phyloP scores from a whole-genome alignment of 2,113 vertebrate genomes.

The Mus spicilegus region DNA sequence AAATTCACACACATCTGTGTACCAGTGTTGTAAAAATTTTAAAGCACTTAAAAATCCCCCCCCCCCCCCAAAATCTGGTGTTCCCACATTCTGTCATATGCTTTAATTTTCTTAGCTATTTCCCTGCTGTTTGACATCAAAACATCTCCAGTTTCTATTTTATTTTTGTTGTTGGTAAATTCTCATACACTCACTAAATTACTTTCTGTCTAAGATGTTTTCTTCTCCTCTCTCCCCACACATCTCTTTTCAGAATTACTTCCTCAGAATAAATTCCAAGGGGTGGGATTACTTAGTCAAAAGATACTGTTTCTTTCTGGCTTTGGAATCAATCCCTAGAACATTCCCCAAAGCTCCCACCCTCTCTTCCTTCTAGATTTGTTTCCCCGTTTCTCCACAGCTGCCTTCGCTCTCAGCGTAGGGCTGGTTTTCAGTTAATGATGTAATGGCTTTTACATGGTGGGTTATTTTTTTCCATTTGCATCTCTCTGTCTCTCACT shows the following conservation, averaged over 20 bases:
- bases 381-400: background rate
- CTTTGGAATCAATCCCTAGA: background rate
- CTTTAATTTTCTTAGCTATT: background rate
- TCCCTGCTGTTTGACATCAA: background rate
- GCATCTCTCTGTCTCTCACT: background rate
- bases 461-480: conserved; percentile 19
- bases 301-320: conserved; percentile 8
- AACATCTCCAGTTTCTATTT: background rate
- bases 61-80: background rate
- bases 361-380: background rate
- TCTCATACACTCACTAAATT: background rate
- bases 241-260: conserved; percentile 9
- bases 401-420: background rate
- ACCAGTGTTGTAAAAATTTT: background rate
- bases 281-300: conserved; percentile 22
- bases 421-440: conserved; percentile 49
- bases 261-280: background rate
- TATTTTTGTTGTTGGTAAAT: conserved; percentile 8
- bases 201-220: background rate
- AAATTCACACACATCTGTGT: background rate
- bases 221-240: background rate
- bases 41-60: background rate
- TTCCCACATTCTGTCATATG: background rate
- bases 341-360: background rate
- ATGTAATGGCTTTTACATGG: conserved; percentile 31